Evolutionary conservation across 2,113 vertebrate genomes (phyloP), one percentile per base, ranked within the genome.

Genomic region (Festucalex cinctus): DNA sequence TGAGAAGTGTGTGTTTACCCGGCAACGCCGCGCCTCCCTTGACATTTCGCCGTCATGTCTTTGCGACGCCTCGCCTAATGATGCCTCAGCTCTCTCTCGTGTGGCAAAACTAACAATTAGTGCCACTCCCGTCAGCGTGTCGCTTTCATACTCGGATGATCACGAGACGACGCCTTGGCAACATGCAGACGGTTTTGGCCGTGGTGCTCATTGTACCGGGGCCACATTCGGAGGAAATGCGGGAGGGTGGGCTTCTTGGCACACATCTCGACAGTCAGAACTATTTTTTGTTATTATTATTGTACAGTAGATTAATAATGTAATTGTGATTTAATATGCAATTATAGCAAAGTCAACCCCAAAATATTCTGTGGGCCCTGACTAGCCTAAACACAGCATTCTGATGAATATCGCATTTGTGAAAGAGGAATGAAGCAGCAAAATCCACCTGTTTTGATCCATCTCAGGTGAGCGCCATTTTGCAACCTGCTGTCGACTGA

Each of bases 101-200:
- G 60, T 75, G 77, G 81, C 79, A 83, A 81, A 85, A 74, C 74
- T 76, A 85, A 85, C 82, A 86, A 84, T 87, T 85, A 85, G 80
- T 73, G 80, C 63, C 80, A 76, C 61, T 75, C 74, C 69, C 75
- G 56, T 7, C 60, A 68, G 71, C 48, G 69, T 7, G 64, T 68
- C 43, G 72, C 68, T 76, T 75, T 80, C 63, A 66, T 79, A 74
- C 80, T 81, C 70, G 48, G 63, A 71, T 54, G 39, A 79, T 83
- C 81, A 36, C 71, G 63, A 76, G 53, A 74, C 65, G 61, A 81
- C 82, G 81, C 80, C 81, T 79, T 43, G 76, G 77, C 74, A 78
- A 44, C 70, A 75, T 72, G 37, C 70, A 56, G 67, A 63, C 68
- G 2, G 78, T 68, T 78, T 54, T 65, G n/a, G 78, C 77, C 78